These are phyloP conservation scores for Pseudobourletiella spinata DNA, from an alignment of 1,140 invertebrate genomes.

Conservation along the genomic window DNA sequence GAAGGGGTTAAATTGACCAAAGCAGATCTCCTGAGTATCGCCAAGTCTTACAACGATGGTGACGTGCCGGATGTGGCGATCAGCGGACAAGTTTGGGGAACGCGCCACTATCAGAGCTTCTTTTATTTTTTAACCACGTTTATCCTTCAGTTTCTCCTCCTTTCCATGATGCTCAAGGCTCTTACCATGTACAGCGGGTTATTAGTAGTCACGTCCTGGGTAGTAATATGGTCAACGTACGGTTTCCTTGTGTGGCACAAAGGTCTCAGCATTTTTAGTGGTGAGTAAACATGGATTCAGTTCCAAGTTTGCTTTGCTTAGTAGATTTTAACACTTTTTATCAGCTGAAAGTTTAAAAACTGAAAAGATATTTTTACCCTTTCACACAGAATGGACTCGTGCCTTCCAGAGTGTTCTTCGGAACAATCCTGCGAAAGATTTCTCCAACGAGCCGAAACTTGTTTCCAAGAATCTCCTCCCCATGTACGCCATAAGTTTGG, in stretches of 20 bases:
- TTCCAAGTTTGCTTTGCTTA: no score
- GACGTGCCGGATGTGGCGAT: constrained; percentile 8
- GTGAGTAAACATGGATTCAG: no score
- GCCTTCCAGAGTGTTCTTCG: constrained; percentile 22
- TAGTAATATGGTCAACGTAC: not conserved
- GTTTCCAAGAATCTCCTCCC: not conserved
- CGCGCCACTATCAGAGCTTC: not conserved
- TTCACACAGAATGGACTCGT: constrained; percentile 22
- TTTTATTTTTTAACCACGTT: not conserved
- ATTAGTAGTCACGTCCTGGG: not conserved
- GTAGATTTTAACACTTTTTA: not conserved
- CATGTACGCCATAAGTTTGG: not conserved
- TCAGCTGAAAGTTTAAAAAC: not conserved
- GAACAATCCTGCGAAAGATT: not conserved
- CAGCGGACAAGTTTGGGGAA: not conserved
- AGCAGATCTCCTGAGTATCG: constrained; percentile 10
- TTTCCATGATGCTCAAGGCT: not conserved
- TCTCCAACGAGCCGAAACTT: not conserved
- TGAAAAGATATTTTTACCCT: not conserved
- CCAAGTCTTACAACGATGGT: constrained; percentile 8
- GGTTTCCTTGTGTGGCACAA: not conserved
- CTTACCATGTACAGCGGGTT: not conserved
- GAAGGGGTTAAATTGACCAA: constrained; percentile 14
- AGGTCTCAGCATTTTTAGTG: not conserved
- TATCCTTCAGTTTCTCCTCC: constrained; percentile 1